phyloP scores from a whole-genome alignment of 2,113 vertebrate genomes.

The Acanthochromis polyacanthus region DNA sequence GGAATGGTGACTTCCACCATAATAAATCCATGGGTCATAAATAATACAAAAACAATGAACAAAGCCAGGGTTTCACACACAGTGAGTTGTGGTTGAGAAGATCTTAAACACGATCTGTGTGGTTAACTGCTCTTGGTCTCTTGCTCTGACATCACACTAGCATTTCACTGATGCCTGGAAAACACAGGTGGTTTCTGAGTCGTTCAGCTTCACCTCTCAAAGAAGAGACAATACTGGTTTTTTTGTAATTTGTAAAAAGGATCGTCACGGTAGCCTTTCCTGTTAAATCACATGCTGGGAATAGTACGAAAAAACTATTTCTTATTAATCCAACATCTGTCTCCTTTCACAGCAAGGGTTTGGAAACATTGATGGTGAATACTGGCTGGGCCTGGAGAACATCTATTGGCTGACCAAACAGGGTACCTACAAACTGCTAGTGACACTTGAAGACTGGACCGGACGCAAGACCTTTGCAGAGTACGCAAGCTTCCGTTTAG shows the following conservation, averaged over 20 bases:
- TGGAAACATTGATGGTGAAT: constrained; percentile 96
- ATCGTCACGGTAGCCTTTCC: neutral
- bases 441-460: constrained; percentile 95
- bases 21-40: constrained; percentile 39
- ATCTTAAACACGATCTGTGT: constrained; percentile 20
- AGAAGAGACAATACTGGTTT: neutral
- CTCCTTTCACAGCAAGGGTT: constrained; percentile 90
- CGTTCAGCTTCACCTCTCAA: neutral
- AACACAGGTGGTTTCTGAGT: neutral
- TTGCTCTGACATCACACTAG: constrained; percentile 14
- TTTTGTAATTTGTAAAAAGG: neutral
- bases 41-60: neutral
- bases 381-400: constrained; percentile 95
- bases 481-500: constrained; percentile 93
- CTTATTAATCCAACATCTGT: neutral
- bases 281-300: neutral
- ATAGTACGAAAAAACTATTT: too few relatives aligned
- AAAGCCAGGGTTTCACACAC: constrained; percentile 19
- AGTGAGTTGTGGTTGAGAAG: neutral
- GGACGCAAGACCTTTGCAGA: constrained; percentile 95
- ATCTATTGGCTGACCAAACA: constrained; percentile 96
- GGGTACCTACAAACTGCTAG: constrained; percentile 93
- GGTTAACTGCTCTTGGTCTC: constrained; percentile 10
- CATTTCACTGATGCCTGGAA: neutral
- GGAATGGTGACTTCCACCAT: neutral